Evolutionary conservation across 1,140 invertebrate species (phyloP).

Genomic region (Drosophila grimshawi): DNA sequence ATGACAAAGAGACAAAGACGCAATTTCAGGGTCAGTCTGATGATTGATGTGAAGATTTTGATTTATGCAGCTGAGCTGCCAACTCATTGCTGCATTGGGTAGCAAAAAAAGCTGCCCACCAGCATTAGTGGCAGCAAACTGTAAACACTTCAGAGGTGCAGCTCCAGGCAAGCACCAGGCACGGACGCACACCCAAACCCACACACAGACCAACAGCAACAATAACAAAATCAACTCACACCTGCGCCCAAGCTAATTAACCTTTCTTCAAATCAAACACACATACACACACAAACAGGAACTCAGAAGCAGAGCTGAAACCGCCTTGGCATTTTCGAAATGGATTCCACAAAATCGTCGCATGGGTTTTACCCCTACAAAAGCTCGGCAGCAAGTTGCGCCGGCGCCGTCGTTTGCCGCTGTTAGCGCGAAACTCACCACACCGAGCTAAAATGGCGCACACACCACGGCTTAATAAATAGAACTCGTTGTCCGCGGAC

Average conservation of each 20-base stretch:
- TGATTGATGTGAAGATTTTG: conserved; percentile 42
- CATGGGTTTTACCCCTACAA: conserved; percentile 47
- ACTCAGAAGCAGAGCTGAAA: conserved; percentile 23
- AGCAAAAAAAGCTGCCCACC: conserved; percentile 20
- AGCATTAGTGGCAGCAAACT: conserved; percentile 15
- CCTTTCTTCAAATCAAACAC: conserved; percentile 65
- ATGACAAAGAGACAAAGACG: conserved; percentile 27
- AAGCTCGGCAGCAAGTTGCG: conserved; percentile 54
- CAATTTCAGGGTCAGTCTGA: conserved; percentile 43
- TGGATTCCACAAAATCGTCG: conserved; percentile 57
- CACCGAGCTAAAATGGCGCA: conserved; percentile 56
- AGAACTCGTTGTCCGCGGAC: conserved; percentile 81
- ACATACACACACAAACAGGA: conserved; percentile 13
- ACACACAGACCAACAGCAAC: conserved; percentile 4
- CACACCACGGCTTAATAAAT: conserved; percentile 84
- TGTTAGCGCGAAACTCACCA: conserved; percentile 57
- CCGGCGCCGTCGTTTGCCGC: conserved; percentile 44
- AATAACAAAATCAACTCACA: conserved; percentile 23
- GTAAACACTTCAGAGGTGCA: conserved; percentile 24
- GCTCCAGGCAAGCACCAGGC: conserved; percentile 42
- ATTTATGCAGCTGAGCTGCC: conserved; percentile 49
- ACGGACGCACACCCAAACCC: neutral
- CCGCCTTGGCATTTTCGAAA: conserved; percentile 69
- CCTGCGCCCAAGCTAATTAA: conserved; percentile 72
- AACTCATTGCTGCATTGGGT: conserved; percentile 21